Evolutionary conservation across 2,888 invertebrate genomes (phyloP), one percentile per base, ranked within the genome.

Genomic region (Fragum whitleyi): DNA sequence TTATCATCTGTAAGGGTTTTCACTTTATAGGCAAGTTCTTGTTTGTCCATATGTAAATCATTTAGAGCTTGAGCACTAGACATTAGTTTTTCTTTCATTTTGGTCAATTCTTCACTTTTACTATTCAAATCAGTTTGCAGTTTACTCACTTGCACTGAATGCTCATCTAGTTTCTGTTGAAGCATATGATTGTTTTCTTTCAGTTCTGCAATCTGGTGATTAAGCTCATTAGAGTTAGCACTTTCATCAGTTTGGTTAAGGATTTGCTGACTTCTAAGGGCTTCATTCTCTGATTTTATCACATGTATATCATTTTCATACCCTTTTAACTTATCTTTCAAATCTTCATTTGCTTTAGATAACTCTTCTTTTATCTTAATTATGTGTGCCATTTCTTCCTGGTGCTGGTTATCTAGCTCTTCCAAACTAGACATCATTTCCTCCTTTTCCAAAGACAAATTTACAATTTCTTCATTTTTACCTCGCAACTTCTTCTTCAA

Each of bases 351-450:
- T n/a, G 73, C 81, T 57, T 74, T 85, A 47, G 68, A 42, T 9
- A 91, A 85, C 14, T 86, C 78, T 32, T 91, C 88, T 28, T 88
- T 81, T 14, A 88, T 88, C 39, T 79, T 73, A 14, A 92, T 89
- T 21, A 92, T 79, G 77, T 92, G 90, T 21, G 77, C 81, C 83
- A 90, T 87, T 0, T 96, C 97, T 88, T 95, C 94, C 89, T 96
- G 96, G 91, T 97, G 96, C 93, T 97, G 96, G 65, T 93, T 95
- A 90, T 97, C 97, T 86, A 97, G 93, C 91, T 96, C 96, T 88
- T 96, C 96, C 73, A 97, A 94, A 87, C 95, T 96, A 6, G 93
- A 92, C 23, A 95, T 95, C 26, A 96, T 94, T 81, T 95, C 95
- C 36, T 84, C 81, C 62, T 90, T 90, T 42, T 91, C 90, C n/a